Evolutionary conservation across 1,140 invertebrate species (phyloP), one percentile per base, ranked within the genome.

Genomic region (Pseudomyrmex gracilis): DNA sequence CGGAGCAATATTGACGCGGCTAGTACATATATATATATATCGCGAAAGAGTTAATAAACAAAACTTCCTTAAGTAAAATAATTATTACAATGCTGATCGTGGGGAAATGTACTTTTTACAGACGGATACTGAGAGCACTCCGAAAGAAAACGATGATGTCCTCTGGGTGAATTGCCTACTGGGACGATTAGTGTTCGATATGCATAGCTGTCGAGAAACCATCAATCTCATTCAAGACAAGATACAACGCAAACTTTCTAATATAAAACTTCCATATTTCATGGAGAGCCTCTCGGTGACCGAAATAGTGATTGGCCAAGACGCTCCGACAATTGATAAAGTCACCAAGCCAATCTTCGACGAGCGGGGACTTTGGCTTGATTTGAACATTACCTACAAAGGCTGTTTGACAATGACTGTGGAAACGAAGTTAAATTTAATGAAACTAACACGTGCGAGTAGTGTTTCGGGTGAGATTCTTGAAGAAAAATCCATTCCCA

Each of bases 391-490:
- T 58, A 96, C 96, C 10, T 99, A 99, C 94, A 96, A 97, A 88
- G 99, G 99, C 49, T 96, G 96, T 67, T 96, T 98, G 45, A 96
- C 97, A 74, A 97, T 99, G 95, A 98, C 97, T 1, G 96, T 99
- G n/a, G 98, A 98, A 90, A 99, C 99, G 0, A 98, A 99, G 93
- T 94, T 99, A 43, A 99, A 99, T 95, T 95, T 99, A 53, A 96
- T 99, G 96, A 98, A 98, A 91, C 94, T 99, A 9, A 96, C 96
- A 83, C 93, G 92, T 77, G 24, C 60, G 34, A 88, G 77, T 34
- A 92, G 88, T 47, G 68, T 90, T 1, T 89, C 85, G 17, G 74
- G 90, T 15, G 70, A 68, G 34, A 64, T 82, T 0, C 73, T 77
- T 10, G 34, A 51, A 3, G 92, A 93, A 13, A 93, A 91, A 60